These are phyloP conservation scores for Onthophagus sagittarius DNA, from an alignment of 2,888 invertebrate genomes.

Conservation along the genomic window DNA sequence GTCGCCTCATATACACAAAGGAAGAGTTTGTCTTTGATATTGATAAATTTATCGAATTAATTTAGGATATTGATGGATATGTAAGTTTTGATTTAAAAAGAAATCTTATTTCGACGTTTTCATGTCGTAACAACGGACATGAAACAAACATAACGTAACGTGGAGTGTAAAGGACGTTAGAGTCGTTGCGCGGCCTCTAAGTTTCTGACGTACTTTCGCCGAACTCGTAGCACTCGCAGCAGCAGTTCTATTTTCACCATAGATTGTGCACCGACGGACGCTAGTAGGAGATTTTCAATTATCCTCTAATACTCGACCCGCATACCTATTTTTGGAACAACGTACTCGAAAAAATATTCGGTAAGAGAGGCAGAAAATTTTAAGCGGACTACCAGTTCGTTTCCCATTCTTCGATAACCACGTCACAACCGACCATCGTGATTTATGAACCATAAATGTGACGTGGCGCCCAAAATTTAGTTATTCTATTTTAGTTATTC, in stretches of 20 bases:
- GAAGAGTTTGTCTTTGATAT: too few relatives aligned
- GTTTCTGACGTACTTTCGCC: neutral
- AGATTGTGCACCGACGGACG: neutral
- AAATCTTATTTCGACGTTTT: neutral
- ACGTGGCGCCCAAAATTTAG: neutral
- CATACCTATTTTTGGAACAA: neutral
- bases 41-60: too few relatives aligned
- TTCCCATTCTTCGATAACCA: neutral
- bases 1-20: too few relatives aligned
- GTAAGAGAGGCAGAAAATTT: neutral
- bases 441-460: neutral
- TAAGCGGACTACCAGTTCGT: neutral
- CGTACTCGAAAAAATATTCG: neutral
- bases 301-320: neutral
- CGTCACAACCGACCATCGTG: neutral
- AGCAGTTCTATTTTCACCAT: neutral
- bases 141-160: neutral
- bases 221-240: neutral
- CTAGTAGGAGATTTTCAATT: neutral
- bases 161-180: neutral
- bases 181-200: neutral
- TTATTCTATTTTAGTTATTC: neutral
- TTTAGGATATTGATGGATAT: too few relatives aligned
- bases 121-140: neutral
- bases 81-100: neutral